Percentiles rank a stretch among this genome's conserved stretches.
These are phyloP conservation scores for Ispidina picta DNA, from an alignment of 2,797 vertebrate genomes.

Conservation along the genomic window DNA sequence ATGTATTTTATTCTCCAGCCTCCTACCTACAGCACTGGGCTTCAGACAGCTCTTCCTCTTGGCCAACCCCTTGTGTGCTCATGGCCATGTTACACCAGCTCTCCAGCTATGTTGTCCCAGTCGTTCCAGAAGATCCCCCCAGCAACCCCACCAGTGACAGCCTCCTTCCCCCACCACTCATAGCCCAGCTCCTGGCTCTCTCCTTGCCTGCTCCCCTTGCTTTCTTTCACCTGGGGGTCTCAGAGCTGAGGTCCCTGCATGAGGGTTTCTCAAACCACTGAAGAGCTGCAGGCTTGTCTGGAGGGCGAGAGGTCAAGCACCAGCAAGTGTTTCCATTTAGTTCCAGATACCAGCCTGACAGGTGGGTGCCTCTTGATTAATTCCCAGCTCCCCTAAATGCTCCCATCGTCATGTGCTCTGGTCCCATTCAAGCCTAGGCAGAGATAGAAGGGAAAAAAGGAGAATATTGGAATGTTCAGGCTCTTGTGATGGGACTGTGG, in stretches of 20 bases:
- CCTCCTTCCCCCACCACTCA: background rate
- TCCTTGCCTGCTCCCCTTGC: background rate
- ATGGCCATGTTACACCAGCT: accelerated
- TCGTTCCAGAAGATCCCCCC: background rate
- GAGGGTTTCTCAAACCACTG: background rate
- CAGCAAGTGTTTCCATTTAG: slow-evolving; percentile 90
- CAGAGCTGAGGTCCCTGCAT: background rate
- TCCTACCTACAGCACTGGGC: background rate
- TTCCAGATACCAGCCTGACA: slow-evolving; percentile 98
- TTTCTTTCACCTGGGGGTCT: background rate
- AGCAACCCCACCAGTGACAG: background rate
- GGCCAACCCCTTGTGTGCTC: background rate
- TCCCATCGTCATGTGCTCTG: slow-evolving; percentile 2
- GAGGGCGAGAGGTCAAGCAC: slow-evolving; percentile 75
- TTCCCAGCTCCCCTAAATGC: slow-evolving; percentile 74
- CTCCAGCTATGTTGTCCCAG: background rate
- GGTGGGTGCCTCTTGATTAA: slow-evolving; percentile 89
- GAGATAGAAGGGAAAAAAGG: background rate
- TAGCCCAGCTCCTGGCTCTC: background rate
- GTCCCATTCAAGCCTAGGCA: background rate
- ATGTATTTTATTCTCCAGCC: background rate
- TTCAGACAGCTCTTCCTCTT: background rate
- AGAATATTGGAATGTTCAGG: background rate
- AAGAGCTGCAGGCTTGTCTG: background rate
- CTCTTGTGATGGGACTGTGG: background rate